Evolutionary conservation across 2,888 invertebrate genomes (phyloP).

Genomic region (Syrphus vitripennis): DNA sequence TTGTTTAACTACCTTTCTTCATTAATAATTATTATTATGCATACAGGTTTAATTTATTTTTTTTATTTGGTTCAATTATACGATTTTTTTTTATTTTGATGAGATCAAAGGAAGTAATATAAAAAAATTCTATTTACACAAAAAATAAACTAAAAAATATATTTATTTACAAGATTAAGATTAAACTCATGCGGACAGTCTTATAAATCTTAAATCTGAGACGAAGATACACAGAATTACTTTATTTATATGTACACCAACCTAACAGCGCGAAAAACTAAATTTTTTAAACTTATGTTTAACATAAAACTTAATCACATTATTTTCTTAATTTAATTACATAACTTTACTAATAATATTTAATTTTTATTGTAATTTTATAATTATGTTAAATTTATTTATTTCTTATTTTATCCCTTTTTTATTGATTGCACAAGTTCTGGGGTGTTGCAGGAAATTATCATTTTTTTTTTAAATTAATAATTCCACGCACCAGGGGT

Average conservation of each 20-base stretch:
- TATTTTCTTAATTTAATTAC: constrained; percentile 55
- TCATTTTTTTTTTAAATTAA: constrained; percentile 19
- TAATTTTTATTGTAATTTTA: not conserved
- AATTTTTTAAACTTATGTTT: constrained; percentile 62
- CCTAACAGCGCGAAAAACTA: constrained; percentile 56
- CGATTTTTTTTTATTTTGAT: constrained; percentile 46
- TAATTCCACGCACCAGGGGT: constrained; percentile 68
- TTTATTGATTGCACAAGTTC: constrained; percentile 69
- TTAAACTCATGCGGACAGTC: constrained; percentile 71
- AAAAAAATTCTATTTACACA: constrained; percentile 31
- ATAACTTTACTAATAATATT: constrained; percentile 29
- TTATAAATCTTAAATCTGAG: constrained; percentile 71
- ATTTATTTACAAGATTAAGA: constrained; percentile 67
- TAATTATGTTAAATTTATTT: constrained; percentile 22
- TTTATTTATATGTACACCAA: constrained; percentile 53
- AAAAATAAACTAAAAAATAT: constrained; percentile 27
- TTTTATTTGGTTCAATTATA: constrained; percentile 62
- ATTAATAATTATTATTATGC: not conserved
- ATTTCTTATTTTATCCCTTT: constrained; percentile 15
- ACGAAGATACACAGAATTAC: constrained; percentile 52
- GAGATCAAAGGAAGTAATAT: constrained; percentile 69
- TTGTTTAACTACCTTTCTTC: constrained; percentile 43
- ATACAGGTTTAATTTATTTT: constrained; percentile 25
- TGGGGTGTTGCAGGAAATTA: constrained; percentile 21
- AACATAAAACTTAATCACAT: constrained; percentile 72